Percentiles rank a stretch among this genome's conserved stretches.
Conservation (phyloP, 2,797 vertebrate genomes). For the Manis pentadactyla region DNA sequence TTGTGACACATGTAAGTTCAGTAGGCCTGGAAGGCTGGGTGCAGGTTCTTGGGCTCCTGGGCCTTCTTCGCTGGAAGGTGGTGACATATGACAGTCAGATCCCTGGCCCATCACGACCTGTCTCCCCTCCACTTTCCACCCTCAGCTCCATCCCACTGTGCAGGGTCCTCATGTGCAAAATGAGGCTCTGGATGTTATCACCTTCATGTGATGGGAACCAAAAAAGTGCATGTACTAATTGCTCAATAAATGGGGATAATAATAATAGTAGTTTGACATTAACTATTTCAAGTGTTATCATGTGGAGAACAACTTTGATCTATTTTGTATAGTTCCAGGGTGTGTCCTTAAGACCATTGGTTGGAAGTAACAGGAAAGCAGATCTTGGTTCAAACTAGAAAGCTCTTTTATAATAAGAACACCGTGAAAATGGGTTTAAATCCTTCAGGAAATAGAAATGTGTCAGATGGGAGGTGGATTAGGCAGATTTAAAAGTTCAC, state of each 20-base stretch:
- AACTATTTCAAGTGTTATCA: slow-evolving; percentile 63
- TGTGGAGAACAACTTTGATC: slow-evolving; percentile 60
- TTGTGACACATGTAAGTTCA: not conserved
- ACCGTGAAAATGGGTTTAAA: not conserved
- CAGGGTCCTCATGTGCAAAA: not conserved
- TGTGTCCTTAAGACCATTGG: slow-evolving; percentile 63
- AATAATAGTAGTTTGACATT: slow-evolving; percentile 46
- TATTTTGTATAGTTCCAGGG: slow-evolving; percentile 37
- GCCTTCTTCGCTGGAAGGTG: not conserved
- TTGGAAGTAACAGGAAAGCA: slow-evolving; percentile 55
- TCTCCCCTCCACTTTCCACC: not conserved
- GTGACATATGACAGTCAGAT: not conserved
- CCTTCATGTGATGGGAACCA: not conserved
- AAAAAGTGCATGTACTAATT: slow-evolving; percentile 34
- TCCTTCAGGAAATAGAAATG: not conserved
- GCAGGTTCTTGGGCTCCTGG: not conserved
- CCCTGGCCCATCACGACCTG: not conserved
- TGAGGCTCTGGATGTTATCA: not conserved
- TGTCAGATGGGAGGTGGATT: not conserved
- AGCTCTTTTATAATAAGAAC: not conserved
- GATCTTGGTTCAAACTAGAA: slow-evolving; percentile 55
- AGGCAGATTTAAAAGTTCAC: not conserved
- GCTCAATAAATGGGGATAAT: slow-evolving; percentile 59
- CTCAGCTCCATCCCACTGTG: not conserved
- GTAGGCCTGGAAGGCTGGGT: not conserved